These are phyloP conservation scores for Cardiocondyla obscurior DNA, from an alignment of 1,140 invertebrate species.

Conservation along the genomic window DNA sequence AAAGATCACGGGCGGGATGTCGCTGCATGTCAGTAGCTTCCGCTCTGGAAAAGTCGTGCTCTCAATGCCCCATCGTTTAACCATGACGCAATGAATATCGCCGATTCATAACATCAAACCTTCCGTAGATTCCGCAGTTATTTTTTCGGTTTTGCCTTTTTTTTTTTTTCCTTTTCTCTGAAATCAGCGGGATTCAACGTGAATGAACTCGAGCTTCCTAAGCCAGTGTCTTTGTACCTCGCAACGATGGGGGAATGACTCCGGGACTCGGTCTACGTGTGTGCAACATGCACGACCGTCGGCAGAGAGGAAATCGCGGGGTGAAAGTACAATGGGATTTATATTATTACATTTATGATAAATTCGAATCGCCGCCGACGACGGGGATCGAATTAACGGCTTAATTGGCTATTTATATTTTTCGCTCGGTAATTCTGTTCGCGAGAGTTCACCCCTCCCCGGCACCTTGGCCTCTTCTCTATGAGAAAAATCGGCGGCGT, in stretches of 20 bases:
- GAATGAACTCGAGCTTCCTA: neutral
- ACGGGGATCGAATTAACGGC: no score
- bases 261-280: no score
- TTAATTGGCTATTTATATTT: no score
- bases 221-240: neutral
- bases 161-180: neutral
- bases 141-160: no score
- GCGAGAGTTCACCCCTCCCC: neutral
- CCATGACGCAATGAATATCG: slow-evolving; percentile 76
- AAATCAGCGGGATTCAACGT: neutral
- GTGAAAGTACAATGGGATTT: no score
- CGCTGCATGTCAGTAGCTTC: neutral
- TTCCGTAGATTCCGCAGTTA: neutral
- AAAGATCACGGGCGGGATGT: slow-evolving; percentile 54
- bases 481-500: neutral
- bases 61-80: slow-evolving; percentile 49
- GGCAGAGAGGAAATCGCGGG: no score
- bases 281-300: no score
- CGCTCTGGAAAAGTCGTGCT: neutral
- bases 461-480: neutral
- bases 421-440: neutral
- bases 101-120: slow-evolving; percentile 70
- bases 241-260: neutral
- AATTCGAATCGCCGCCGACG: no score
- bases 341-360: no score